phyloP scores from a whole-genome alignment of 2,888 invertebrate species.

The Ichneumon xanthorius region DNA sequence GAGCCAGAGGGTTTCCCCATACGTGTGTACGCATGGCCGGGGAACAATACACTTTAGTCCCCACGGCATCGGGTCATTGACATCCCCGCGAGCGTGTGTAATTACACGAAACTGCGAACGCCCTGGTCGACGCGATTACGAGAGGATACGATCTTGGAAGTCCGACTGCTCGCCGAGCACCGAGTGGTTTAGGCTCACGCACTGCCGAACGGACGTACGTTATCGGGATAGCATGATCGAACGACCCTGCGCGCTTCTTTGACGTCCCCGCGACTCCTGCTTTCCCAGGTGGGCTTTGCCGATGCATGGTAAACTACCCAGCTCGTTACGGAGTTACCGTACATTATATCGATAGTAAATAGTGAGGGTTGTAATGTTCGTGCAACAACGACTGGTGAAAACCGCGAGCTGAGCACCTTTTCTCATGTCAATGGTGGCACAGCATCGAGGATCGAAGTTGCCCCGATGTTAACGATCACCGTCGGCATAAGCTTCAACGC shows the following conservation, averaged over 20 bases:
- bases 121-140: constrained; percentile 20
- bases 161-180: neutral
- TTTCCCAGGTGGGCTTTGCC: constrained; percentile 54
- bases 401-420: too few relatives aligned
- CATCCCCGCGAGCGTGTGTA: constrained; percentile 5
- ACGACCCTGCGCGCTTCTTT: constrained; percentile 67
- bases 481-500: too few relatives aligned
- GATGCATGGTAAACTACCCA: too few relatives aligned
- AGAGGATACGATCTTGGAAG: constrained; percentile 23
- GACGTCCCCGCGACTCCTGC: constrained; percentile 65
- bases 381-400: too few relatives aligned
- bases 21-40: constrained; percentile 56
- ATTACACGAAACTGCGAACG: constrained; percentile 26
- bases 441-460: too few relatives aligned
- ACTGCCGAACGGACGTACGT: constrained; percentile 79
- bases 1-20: constrained; percentile 73
- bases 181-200: constrained; percentile 78
- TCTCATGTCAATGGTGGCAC: too few relatives aligned
- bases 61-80: neutral
- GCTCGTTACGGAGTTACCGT: too few relatives aligned
- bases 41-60: constrained; percentile 14
- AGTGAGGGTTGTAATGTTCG: too few relatives aligned
- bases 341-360: too few relatives aligned
- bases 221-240: constrained; percentile 82
- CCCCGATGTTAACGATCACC: too few relatives aligned